Evolutionary conservation across 2,888 invertebrate genomes (phyloP), one percentile per base, ranked within the genome.

Genomic region (Silvanus unidentatus): DNA sequence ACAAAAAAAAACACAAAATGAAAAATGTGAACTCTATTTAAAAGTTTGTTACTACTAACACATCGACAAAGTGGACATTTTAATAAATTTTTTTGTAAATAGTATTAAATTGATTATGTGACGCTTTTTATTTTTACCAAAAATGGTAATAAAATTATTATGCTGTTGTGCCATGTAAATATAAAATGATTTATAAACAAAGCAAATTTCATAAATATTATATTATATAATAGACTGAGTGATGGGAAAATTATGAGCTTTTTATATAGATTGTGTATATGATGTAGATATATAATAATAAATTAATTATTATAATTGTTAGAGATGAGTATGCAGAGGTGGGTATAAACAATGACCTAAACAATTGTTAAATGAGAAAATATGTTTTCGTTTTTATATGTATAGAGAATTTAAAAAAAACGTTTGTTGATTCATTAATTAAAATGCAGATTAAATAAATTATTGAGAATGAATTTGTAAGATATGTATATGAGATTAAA

Each of bases 401-500:
- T 40, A 48, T 35, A 43, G 9, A 40, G n/a, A 16, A 42, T 9
- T 30, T 22, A 39, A 12, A 28, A 34, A 42, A 38, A 38, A 37
- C 22, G 8, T 22, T 22, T 22, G 22, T 6, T 22, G n/a, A 32
- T 35, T 13, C n/a, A 44, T 35, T 28, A 43, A 12, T 29, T 6
- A 29, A 32, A 27, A 29, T 41, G 13, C 29, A 32, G 14, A 13
- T 10, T 16, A 16, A 14, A 40, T 30, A 32, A 5, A 32, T 8
- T 40, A 6, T 11, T 30, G 1, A 15, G 11, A 43, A 48, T 54
- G 55, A 61, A 59, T 22, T 59, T 67, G 67, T 66, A 65, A 65
- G 57, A 66, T 65, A 67, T 62, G 44, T 48, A 60, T 60, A 59
- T 61, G 62, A 62, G 63, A 62, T 53, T n/a, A n/a, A n/a, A n/a